Evolutionary conservation across 37 sponge, comb jelly and placozoan genomes (phyloP), one percentile per base, ranked within the genome.

Genomic region (Lycopodina hypogea): DNA sequence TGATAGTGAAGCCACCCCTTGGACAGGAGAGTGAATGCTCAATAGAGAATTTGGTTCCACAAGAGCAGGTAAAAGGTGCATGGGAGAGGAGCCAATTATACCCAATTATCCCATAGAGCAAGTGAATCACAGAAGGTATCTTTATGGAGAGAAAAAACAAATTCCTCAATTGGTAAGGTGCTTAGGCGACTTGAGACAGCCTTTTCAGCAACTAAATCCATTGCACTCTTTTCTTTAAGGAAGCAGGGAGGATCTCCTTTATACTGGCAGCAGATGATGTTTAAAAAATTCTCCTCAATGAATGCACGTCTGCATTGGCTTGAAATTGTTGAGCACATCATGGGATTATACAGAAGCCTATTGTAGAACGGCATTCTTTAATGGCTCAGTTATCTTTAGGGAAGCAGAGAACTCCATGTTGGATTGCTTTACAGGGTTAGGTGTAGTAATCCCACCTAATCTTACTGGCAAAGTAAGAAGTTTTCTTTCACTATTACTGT

Each of bases 21-120:
- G 82, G 51, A 59, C 82, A 72, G 12, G 82, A 58, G 51, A 81
- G 72, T 33, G 82, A 52, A 72, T 81, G 82, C 59, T 81, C 74
- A 22, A 58, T 41, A 56, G 82, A 60, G 32, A 81, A n/a, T n/a
- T n/a, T n/a, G n/a, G n/a, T n/a, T n/a, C n/a, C n/a, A n/a, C n/a
- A n/a, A n/a, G n/a, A n/a, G 60, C n/a, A n/a, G n/a, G n/a, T n/a
- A n/a, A n/a, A n/a, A n/a, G n/a, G n/a, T n/a, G n/a, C n/a, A n/a
- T n/a, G n/a, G n/a, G n/a, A n/a, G n/a, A n/a, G n/a, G n/a, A n/a
- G n/a, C n/a, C n/a, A n/a, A n/a, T n/a, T n/a, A n/a, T n/a, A n/a
- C n/a, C n/a, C n/a, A n/a, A n/a, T n/a, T n/a, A n/a, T n/a, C n/a
- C n/a, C n/a, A n/a, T n/a, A n/a, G n/a, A n/a, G n/a, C n/a, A n/a